Percentiles rank a stretch among this genome's conserved stretches.
These are phyloP conservation scores for Caenorhabditis zanzibari DNA, from an alignment of 2,888 invertebrate genomes.

Conservation along the genomic window DNA sequence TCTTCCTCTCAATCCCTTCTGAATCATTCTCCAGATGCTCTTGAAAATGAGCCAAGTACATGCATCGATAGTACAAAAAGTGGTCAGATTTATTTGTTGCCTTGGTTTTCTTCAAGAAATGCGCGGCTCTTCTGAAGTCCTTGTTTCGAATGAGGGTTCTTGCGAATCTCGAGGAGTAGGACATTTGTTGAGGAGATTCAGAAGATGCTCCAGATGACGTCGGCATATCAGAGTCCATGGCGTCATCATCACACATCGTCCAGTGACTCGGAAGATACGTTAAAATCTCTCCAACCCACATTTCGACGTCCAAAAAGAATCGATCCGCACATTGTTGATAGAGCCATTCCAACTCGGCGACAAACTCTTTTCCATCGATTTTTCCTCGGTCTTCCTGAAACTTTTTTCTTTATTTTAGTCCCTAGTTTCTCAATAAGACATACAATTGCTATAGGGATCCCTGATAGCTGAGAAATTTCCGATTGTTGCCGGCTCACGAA, in stretches of 20 bases:
- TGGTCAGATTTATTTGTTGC: conserved; percentile 88
- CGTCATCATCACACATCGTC: background rate
- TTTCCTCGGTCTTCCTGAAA: conserved; percentile 50
- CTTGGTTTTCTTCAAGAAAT: conserved; percentile 85
- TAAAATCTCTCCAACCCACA: conserved; percentile 68
- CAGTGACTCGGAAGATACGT: conserved; percentile 58
- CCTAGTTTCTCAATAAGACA: background rate
- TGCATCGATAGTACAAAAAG: conserved; percentile 86
- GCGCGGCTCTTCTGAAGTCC: conserved; percentile 84
- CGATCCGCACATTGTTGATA: conserved; percentile 68
- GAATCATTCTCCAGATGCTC: conserved; percentile 73
- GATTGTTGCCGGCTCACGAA: conserved; percentile 39
- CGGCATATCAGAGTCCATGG: background rate
- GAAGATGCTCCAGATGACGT: background rate
- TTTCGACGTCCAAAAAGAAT: conserved; percentile 74
- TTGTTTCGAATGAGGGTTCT: conserved; percentile 48
- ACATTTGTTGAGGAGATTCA: no score
- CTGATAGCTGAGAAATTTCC: conserved; percentile 61
- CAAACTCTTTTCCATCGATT: conserved; percentile 64
- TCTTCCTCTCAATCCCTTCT: conserved; percentile 72
- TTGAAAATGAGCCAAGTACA: conserved; percentile 71
- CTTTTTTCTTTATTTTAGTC: background rate
- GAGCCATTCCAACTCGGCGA: conserved; percentile 77
- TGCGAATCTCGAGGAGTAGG: conserved; percentile 45
- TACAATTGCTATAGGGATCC: conserved; percentile 60